These are phyloP conservation scores for Xestia sexstrigata DNA, from an alignment of 2,888 invertebrate species.

Conservation along the genomic window DNA sequence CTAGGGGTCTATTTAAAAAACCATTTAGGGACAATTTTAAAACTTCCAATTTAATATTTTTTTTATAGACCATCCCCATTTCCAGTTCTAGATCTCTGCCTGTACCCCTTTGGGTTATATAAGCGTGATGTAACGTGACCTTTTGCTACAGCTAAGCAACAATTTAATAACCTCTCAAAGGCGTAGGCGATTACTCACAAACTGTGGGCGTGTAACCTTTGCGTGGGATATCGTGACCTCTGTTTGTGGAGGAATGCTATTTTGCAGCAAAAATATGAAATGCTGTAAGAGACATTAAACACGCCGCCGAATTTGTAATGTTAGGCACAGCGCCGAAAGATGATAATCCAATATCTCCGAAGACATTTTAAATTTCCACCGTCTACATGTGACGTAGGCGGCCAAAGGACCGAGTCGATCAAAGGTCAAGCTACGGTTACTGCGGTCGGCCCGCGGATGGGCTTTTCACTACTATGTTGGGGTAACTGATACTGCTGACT, in stretches of 20 bases:
- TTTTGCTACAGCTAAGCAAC: neutral
- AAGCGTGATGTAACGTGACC: neutral
- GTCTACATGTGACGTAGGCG: neutral
- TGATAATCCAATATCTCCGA: neutral
- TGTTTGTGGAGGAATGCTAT: neutral
- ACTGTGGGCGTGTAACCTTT: constrained; percentile 3
- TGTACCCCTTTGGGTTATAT: neutral
- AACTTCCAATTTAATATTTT: too few species aligned
- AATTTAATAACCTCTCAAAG: neutral
- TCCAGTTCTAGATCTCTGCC: too few species aligned
- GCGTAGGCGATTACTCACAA: neutral
- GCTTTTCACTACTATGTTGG: too few species aligned
- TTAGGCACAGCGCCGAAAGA: neutral
- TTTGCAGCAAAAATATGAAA: neutral
- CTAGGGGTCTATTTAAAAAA: too few species aligned
- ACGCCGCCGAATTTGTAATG: neutral
- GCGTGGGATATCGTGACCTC: neutral
- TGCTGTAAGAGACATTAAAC: neutral
- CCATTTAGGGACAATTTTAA: too few species aligned
- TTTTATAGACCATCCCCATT: too few species aligned
- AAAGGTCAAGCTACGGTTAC: neutral
- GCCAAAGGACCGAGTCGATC: neutral
- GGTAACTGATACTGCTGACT: neutral
- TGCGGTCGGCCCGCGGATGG: too few species aligned
- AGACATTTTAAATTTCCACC: neutral